Conservation (phyloP, 2,888 invertebrate species). For the Glaucopsyche alexis region DNA sequence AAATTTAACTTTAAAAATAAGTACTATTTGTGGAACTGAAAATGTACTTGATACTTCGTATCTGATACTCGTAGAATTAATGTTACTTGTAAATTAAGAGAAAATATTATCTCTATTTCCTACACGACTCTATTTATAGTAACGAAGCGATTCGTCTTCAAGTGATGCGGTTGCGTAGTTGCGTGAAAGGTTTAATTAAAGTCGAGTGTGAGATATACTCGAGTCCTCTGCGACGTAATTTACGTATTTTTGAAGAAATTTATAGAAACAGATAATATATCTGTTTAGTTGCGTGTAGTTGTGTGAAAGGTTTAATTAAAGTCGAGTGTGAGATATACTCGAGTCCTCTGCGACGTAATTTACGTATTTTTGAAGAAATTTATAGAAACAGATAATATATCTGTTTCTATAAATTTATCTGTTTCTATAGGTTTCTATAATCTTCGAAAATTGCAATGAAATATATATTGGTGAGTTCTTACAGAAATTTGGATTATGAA, state of each 20-base stretch:
- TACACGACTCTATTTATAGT: not conserved
- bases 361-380: not conserved
- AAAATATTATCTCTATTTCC: not conserved
- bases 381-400: too few species aligned
- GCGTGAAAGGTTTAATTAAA: constrained; percentile 12
- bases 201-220: not conserved
- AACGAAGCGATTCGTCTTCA: not conserved
- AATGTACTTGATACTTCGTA: not conserved
- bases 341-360: not conserved
- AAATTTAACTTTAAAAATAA: too few species aligned
- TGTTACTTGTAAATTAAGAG: not conserved
- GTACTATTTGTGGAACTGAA: too few species aligned
- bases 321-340: not conserved
- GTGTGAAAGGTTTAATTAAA: constrained; percentile 11
- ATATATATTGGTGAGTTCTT: too few species aligned
- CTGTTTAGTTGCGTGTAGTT: constrained; percentile 6
- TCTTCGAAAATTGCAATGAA: too few species aligned
- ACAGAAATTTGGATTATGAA: too few species aligned
- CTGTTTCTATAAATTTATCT: too few species aligned
- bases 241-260: not conserved
- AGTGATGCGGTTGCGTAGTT: not conserved
- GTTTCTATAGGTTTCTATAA: too few species aligned
- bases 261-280: too few species aligned
- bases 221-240: not conserved
- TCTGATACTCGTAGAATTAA: not conserved